Conservation (phyloP, 2,797 vertebrate genomes). For the Octomys mimax region DNA sequence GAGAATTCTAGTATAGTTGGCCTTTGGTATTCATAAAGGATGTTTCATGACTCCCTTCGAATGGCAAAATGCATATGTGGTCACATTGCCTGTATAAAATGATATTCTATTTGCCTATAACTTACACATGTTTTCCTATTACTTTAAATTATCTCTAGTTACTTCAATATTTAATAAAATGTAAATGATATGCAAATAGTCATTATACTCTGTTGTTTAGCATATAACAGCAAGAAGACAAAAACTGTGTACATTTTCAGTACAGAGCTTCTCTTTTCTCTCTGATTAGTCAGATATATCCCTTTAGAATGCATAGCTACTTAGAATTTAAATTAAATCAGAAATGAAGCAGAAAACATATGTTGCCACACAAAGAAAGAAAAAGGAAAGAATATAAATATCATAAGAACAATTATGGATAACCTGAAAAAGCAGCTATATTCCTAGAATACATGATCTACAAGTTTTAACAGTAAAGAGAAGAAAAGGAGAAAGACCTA, state of each 20-base stretch:
- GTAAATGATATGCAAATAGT: not conserved
- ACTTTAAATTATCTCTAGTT: not conserved
- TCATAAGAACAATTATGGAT: not conserved
- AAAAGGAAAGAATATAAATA: not conserved
- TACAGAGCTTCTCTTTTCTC: not conserved
- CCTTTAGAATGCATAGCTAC: not conserved
- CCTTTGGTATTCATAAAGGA: not conserved
- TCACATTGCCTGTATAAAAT: not conserved
- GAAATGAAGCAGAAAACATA: not conserved
- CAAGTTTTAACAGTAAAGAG: not conserved
- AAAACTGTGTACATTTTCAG: not conserved
- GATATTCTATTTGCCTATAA: not conserved
- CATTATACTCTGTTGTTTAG: not conserved
- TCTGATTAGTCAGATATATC: not conserved
- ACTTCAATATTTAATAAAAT: not conserved
- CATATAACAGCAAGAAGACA: not conserved
- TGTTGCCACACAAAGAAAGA: not conserved
- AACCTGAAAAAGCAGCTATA: not conserved
- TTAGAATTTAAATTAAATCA: no score
- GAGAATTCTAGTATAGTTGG: not conserved
- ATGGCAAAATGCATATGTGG: not conserved
- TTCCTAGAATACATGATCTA: not conserved
- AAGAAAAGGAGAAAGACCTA: not conserved
- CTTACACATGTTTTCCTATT: not conserved
- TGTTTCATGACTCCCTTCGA: not conserved